phyloP scores from a whole-genome alignment of 2,888 invertebrate species.

The Metacarcinus magister region DNA sequence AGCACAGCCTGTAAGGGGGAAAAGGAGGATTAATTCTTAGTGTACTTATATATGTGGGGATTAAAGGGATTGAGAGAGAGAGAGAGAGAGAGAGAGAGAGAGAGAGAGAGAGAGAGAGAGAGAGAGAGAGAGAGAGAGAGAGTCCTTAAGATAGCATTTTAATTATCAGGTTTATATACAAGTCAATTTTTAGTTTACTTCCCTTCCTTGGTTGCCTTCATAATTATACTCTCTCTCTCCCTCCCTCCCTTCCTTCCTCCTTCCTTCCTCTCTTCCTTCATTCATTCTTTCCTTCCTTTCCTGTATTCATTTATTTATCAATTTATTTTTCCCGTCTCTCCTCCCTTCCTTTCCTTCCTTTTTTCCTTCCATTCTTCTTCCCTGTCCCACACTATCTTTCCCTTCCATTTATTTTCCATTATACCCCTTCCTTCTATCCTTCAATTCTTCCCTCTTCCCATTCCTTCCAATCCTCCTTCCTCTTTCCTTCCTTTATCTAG shows the following conservation, averaged over 20 bases:
- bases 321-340: background rate
- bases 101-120: constrained; percentile 5
- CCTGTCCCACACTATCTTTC: background rate
- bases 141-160: constrained; percentile 12
- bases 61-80: background rate
- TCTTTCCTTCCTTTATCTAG: background rate
- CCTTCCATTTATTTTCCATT: background rate
- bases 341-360: background rate
- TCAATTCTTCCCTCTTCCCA: background rate
- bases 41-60: background rate
- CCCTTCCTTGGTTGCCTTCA: background rate
- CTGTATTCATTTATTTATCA: background rate
- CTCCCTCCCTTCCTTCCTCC: background rate
- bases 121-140: background rate
- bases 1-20: background rate
- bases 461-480: background rate
- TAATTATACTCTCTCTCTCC: background rate
- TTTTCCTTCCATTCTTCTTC: background rate
- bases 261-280: background rate
- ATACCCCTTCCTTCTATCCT: background rate
- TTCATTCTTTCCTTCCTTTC: constrained; percentile 22
- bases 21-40: background rate
- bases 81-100: constrained; percentile 55
- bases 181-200: background rate
- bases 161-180: background rate